These are phyloP conservation scores for Pseudorectes ferrugineus DNA, from an alignment of 2,113 vertebrate genomes.

Conservation along the genomic window DNA sequence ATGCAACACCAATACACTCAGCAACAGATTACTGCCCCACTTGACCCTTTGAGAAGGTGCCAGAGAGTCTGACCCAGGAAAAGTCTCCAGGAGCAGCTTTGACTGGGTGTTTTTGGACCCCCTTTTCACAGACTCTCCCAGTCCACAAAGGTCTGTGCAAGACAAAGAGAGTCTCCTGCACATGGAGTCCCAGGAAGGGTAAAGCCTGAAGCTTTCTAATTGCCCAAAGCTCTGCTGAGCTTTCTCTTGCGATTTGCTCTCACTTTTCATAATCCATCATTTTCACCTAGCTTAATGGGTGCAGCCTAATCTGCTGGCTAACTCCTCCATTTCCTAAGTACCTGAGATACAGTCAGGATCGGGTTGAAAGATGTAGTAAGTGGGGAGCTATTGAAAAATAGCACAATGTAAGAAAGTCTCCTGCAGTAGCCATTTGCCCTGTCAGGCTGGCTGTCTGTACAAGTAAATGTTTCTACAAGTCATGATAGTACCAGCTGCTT, in stretches of 20 bases:
- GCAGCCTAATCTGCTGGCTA: background rate
- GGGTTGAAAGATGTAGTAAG: background rate
- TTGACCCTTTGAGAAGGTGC: background rate
- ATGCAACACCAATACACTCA: background rate
- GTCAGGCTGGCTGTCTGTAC: background rate
- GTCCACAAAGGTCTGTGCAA: background rate
- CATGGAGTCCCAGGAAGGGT: background rate
- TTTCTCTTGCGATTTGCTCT: background rate
- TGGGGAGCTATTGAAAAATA: background rate
- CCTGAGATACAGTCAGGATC: background rate
- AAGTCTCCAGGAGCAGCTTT: background rate
- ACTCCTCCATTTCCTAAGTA: background rate
- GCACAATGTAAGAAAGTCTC: background rate
- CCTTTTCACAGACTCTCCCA: background rate
- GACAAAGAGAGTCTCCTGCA: background rate
- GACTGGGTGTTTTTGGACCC: background rate
- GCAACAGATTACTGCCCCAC: background rate
- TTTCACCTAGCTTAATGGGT: background rate
- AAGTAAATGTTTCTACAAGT: background rate
- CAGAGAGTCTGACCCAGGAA: background rate
- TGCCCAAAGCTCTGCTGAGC: background rate
- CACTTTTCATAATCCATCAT: background rate
- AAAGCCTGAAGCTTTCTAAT: background rate
- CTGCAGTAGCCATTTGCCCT: background rate
- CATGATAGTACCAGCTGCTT: background rate